Evolutionary conservation across 2,888 invertebrate genomes (phyloP), one percentile per base, ranked within the genome.

Genomic region (Petrolisthes cinctipes): DNA sequence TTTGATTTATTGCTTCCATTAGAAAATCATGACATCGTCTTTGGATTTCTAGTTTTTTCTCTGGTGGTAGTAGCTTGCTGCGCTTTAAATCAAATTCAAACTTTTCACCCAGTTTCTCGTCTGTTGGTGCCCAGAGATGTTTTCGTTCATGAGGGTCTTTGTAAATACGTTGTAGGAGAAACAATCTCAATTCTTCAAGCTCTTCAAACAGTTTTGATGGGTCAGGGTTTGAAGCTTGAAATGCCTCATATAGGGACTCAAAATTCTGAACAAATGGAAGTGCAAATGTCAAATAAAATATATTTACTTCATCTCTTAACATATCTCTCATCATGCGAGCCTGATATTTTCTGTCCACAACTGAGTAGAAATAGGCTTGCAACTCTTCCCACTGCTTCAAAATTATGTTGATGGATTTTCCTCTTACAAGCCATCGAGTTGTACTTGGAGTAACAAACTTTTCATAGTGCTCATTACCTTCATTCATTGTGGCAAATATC

Each of bases 61-160:
- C 57, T 4, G 20, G 57, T 4, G 20, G 57, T 57, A n/a, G 7
- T 14, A 79, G 56, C 2, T 9, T 79, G 54, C 37, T 53, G 79
- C 11, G 5, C 56, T 80, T 80, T n/a, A 80, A 23, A 20, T 80
- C 80, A 57, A n/a, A 57, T 80, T 80, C 80, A 80, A 80, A 80
- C 17, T 80, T 80, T 56, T 80, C 57, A 3, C 80, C 20, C 17
- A 80, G 80, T 61, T 61, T 80, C 7, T 57, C 54, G 20, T 80
- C 80, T 56, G n/a, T 56, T 7, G 61, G 57, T 23, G 14, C 9
- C 81, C 78, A 78, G 9, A 17, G 14, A 3, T 71, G 14, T 71
- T 78, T 37, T 37, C 78, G 78, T 4, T 78, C 78, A 78, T 14
- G 1, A 14, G 78, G 78, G 51, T 78, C 53, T 78, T n/a, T 71